A percentile compares a stretch with the other conserved stretches of the same genome.
Evolutionary conservation across 1,140 invertebrate genomes (phyloP).

Genomic region (Maconellicoccus hirsutus): DNA sequence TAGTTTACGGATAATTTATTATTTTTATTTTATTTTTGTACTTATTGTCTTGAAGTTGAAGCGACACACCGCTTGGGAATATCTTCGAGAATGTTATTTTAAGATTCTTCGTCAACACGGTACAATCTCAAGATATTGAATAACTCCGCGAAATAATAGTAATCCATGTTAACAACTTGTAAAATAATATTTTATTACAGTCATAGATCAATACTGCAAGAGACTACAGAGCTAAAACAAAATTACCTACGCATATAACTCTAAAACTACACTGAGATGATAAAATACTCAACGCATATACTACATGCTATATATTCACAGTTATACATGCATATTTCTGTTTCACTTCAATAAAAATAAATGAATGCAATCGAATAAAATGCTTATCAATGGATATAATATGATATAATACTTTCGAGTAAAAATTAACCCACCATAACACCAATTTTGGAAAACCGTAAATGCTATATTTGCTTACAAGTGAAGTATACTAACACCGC

Average conservation of each 20-base stretch:
- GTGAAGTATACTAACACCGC: background rate
- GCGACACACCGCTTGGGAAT: no score
- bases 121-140: no score
- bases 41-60: no score
- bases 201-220: background rate
- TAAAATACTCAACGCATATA: background rate
- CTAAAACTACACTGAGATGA: background rate
- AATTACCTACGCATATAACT: background rate
- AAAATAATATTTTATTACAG: conserved; percentile 19
- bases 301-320: conserved; percentile 12
- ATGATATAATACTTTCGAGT: background rate
- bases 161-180: conserved; percentile 3
- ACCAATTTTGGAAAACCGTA: no score
- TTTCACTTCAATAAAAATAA: background rate
- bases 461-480: background rate
- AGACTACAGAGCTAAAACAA: conserved; percentile 14
- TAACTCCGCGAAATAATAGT: no score
- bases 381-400: background rate
- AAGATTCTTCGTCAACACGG: no score
- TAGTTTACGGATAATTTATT: no score
- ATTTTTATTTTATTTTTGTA: no score
- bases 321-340: background rate
- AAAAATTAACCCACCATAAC: background rate
- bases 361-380: background rate
- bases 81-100: no score